Evolutionary conservation across 2,797 vertebrate species (phyloP).

Genomic region (Myotis daubentonii): DNA sequence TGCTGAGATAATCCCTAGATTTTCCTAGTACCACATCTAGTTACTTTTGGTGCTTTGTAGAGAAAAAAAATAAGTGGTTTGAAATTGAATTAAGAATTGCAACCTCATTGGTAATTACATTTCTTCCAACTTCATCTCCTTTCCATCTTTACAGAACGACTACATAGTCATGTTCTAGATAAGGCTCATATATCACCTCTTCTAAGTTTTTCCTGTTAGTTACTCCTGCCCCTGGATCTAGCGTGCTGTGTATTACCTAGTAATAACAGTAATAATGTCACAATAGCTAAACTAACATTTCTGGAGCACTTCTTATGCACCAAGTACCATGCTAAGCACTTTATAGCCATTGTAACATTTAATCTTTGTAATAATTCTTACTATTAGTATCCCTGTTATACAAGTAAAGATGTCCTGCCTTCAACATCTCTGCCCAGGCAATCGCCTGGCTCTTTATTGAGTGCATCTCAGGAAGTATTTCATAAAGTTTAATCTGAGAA

Average conservation of each 20-base stretch:
- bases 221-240: background rate
- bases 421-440: background rate
- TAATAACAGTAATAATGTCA: background rate
- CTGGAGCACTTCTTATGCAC: background rate
- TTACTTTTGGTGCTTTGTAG: constrained; percentile 43
- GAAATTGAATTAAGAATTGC: constrained; percentile 11
- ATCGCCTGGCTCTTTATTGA: background rate
- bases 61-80: constrained; percentile 59
- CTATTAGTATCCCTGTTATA: background rate
- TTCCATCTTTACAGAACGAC: background rate
- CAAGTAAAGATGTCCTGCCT: background rate
- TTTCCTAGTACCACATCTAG: constrained; percentile 63
- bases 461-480: background rate
- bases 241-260: background rate
- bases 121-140: background rate
- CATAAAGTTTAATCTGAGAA: background rate
- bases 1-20: constrained; percentile 67
- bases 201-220: background rate
- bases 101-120: background rate
- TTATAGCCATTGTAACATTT: background rate
- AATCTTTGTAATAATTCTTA: background rate
- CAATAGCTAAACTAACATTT: background rate
- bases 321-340: background rate
- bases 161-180: background rate
- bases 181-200: background rate